phyloP scores from a whole-genome alignment of 2,113 vertebrate species.

The Tragelaphus strepsiceros region DNA sequence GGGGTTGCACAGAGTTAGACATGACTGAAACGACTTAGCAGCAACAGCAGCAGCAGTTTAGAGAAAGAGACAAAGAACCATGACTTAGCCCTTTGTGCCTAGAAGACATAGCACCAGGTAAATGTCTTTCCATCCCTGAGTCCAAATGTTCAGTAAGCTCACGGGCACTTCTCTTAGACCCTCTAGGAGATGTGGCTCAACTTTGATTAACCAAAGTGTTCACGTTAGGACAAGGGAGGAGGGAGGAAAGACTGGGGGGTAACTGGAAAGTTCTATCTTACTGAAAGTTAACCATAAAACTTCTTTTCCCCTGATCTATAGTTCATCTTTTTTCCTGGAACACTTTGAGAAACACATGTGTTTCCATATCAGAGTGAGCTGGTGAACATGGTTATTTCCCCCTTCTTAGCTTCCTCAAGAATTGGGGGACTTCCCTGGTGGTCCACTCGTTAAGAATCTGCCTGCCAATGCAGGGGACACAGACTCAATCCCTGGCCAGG shows the following conservation, averaged over 20 bases:
- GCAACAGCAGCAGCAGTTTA: not conserved
- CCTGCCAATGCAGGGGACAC: not conserved
- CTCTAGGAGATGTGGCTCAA: not conserved
- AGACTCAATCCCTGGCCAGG: not conserved
- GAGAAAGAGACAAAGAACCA: constrained; percentile 51
- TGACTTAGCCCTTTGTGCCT: constrained; percentile 22
- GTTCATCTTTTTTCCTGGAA: not conserved
- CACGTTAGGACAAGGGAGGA: not conserved
- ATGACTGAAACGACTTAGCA: too few species aligned
- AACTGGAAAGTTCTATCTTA: constrained; percentile 2
- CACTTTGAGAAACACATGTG: not conserved
- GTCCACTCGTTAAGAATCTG: not conserved
- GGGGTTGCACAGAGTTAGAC: too few species aligned
- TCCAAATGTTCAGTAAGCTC: not conserved
- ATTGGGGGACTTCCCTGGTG: not conserved
- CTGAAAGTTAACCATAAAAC: not conserved
- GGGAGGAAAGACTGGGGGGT: not conserved
- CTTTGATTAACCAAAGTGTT: not conserved
- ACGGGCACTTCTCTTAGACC: constrained; percentile 6
- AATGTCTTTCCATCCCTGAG: not conserved
- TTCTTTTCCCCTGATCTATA: not conserved
- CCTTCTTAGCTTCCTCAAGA: not conserved
- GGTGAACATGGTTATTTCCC: not conserved
- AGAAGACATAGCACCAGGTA: not conserved
- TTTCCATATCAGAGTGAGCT: not conserved